A percentile compares a stretch with the other conserved stretches of the same genome.
Evolutionary conservation across 2,113 vertebrate species (phyloP).

Genomic region (Uria aalge): DNA sequence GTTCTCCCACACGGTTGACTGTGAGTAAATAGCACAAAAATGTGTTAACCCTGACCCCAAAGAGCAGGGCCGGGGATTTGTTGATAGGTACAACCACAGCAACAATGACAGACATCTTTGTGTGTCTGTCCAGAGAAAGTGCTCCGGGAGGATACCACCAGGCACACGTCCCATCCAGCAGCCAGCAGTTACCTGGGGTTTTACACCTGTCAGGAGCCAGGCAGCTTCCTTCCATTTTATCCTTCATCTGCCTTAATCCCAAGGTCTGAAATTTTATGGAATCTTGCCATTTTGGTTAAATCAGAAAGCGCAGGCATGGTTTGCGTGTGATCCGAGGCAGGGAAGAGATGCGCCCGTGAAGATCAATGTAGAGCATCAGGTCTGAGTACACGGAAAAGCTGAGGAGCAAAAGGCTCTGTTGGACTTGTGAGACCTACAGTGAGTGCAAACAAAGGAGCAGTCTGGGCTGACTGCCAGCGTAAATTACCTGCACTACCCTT

Average conservation of each 20-base stretch:
- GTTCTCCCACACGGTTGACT: not conserved
- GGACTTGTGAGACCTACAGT: not conserved
- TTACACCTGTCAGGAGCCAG: not conserved
- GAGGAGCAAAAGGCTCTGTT: not conserved
- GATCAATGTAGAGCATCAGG: not conserved
- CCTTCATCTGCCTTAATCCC: not conserved
- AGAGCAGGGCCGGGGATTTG: not conserved
- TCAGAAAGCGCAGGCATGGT: not conserved
- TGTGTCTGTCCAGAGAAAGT: not conserved
- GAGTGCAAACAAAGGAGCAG: slow-evolving; percentile 18
- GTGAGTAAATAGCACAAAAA: not conserved
- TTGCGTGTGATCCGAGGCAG: not conserved
- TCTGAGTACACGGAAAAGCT: not conserved
- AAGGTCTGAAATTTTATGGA: not conserved
- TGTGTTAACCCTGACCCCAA: not conserved
- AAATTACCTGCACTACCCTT: slow-evolving; percentile 23
- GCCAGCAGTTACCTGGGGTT: not conserved
- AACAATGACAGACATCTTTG: not conserved
- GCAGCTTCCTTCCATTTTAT: not conserved
- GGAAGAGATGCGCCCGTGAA: not conserved
- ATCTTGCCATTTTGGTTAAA: not conserved
- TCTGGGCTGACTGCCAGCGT: slow-evolving; percentile 17
- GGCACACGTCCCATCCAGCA: not conserved
- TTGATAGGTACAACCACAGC: not conserved
- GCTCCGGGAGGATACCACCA: not conserved